These are phyloP conservation scores for Phylloscopus trochilus DNA, from an alignment of 2,113 vertebrate species.

Conservation along the genomic window DNA sequence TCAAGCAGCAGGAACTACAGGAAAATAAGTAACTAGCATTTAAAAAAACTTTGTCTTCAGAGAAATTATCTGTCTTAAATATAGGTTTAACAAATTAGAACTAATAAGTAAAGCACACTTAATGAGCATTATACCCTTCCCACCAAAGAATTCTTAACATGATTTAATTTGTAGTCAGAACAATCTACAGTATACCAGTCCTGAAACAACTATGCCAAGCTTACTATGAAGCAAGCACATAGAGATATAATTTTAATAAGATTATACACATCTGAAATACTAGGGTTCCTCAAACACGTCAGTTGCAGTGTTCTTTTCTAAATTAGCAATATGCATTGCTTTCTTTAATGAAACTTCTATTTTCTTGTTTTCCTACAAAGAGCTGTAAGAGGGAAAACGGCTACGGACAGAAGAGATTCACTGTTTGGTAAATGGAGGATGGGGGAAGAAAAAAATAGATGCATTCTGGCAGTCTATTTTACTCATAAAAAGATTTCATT, in stretches of 20 bases:
- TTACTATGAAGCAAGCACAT: background rate
- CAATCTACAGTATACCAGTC: background rate
- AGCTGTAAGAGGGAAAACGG: background rate
- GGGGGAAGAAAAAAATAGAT: background rate
- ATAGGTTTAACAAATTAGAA: background rate
- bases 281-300: background rate
- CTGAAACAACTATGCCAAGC: background rate
- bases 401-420: background rate
- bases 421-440: background rate
- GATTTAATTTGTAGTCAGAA: background rate
- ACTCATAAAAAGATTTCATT: background rate
- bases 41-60: background rate
- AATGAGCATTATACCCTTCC: background rate
- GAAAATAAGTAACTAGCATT: background rate
- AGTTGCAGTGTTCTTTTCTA: background rate
- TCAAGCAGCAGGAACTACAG: background rate
- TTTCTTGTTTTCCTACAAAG: background rate
- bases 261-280: background rate
- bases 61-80: conserved; percentile 28
- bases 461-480: background rate
- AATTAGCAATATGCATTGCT: background rate
- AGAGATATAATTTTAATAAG: background rate
- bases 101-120: background rate
- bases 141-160: background rate
- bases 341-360: background rate